These are phyloP conservation scores for Megathymus violae DNA, from an alignment of 1,140 invertebrate species.

Conservation along the genomic window DNA sequence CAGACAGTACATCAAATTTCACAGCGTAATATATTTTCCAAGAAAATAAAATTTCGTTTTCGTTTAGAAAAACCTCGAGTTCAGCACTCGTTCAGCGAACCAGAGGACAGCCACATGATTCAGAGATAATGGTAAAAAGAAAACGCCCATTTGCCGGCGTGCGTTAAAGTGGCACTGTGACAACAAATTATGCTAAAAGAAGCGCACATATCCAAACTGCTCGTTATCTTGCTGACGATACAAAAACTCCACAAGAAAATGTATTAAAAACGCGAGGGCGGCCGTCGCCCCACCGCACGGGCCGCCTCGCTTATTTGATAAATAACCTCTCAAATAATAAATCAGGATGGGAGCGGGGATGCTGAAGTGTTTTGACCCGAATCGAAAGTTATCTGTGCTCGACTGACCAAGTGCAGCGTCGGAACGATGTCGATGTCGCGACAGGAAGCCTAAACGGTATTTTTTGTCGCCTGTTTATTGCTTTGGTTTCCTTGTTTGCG, in stretches of 20 bases:
- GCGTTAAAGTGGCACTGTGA: constrained; percentile 46
- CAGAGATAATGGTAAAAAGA: constrained; percentile 46
- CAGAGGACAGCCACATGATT: constrained; percentile 37
- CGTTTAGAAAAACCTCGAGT: constrained; percentile 19
- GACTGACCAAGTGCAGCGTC: constrained; percentile 48
- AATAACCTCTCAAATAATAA: constrained; percentile 61
- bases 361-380: constrained; percentile 39
- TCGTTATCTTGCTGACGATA: constrained; percentile 66
- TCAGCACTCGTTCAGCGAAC: constrained; percentile 32
- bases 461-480: constrained; percentile 56
- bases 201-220: constrained; percentile 48
- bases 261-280: constrained; percentile 59
- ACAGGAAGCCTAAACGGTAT: constrained; percentile 53
- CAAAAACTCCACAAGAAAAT: constrained; percentile 62
- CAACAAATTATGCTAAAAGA: constrained; percentile 58
- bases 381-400: constrained; percentile 44
- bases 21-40: constrained; percentile 6
- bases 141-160: constrained; percentile 41
- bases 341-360: constrained; percentile 45
- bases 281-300: constrained; percentile 48
- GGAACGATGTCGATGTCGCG: constrained; percentile 36
- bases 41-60: constrained; percentile 18
- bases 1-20: constrained; percentile 6
- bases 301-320: constrained; percentile 61
- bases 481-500: constrained; percentile 58